Evolutionary conservation across 2,113 vertebrate species (phyloP).

Genomic region (Cololabis saira): DNA sequence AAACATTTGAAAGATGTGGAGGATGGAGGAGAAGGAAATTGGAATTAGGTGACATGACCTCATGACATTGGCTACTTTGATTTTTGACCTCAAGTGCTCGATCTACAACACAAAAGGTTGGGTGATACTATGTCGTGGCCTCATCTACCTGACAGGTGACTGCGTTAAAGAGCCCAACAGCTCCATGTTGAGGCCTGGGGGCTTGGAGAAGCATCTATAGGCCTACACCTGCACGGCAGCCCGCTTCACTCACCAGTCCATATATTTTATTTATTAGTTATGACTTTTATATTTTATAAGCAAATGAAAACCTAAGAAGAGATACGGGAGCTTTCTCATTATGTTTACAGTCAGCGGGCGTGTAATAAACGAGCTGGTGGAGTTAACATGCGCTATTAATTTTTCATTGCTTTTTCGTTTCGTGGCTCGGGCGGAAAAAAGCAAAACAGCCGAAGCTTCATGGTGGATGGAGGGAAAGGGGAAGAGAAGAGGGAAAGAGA

Average conservation of each 20-base stretch:
- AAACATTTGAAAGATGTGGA: neutral
- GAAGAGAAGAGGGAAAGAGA: conserved; percentile 23
- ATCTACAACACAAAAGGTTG: conserved; percentile 3
- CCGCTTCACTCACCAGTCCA: conserved; percentile 39
- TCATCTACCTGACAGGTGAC: conserved; percentile 36
- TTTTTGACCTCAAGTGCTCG: conserved; percentile 60
- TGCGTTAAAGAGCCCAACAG: conserved; percentile 30
- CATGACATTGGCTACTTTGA: conserved; percentile 39
- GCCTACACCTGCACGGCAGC: conserved; percentile 12
- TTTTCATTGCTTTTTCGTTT: conserved; percentile 81
- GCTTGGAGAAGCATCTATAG: neutral
- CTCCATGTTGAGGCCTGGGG: conserved; percentile 21
- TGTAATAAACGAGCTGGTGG: conserved; percentile 80
- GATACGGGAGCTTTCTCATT: conserved; percentile 78
- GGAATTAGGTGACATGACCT: conserved; percentile 37
- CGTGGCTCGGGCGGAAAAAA: conserved; percentile 65
- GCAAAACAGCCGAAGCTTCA: conserved; percentile 56
- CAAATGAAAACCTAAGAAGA: conserved; percentile 64
- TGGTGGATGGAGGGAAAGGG: conserved; percentile 52
- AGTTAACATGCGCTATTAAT: conserved; percentile 83
- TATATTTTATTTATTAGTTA: conserved; percentile 64
- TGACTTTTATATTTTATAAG: conserved; percentile 62
- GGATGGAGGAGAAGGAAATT: neutral
- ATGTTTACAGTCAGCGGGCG: conserved; percentile 80
- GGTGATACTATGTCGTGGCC: neutral